Percentiles rank a stretch among this genome's conserved stretches.
These are phyloP conservation scores for Brachypterus glaber DNA, from an alignment of 2,888 invertebrate species.

Conservation along the genomic window DNA sequence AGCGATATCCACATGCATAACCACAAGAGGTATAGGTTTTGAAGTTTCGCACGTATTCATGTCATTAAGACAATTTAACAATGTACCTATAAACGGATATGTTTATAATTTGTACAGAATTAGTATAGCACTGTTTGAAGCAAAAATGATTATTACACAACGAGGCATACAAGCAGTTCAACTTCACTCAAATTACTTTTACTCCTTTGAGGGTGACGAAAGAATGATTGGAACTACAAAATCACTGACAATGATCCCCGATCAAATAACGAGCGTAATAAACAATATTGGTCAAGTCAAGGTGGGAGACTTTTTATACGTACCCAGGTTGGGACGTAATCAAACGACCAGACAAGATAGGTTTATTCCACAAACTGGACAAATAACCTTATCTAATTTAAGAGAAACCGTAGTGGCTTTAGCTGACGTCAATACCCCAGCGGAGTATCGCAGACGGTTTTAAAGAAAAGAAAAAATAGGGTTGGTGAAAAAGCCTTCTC, in stretches of 20 bases:
- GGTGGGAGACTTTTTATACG: neutral
- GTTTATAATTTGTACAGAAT: neutral
- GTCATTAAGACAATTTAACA: neutral
- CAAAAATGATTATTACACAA: neutral
- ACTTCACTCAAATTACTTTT: neutral
- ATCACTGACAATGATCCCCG: neutral
- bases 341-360: neutral
- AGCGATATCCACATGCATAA: neutral
- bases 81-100: neutral
- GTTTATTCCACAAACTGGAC: neutral
- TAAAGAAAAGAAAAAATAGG: too few species aligned
- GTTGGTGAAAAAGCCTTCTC: too few species aligned
- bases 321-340: neutral
- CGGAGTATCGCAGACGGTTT: neutral
- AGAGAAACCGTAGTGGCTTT: neutral
- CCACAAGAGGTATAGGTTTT: slow-evolving; percentile 1
- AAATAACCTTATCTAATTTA: neutral
- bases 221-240: neutral
- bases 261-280: neutral
- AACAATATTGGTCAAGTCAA: neutral
- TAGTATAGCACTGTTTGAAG: neutral
- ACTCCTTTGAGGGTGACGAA: too few species aligned
- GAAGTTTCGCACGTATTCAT: neutral
- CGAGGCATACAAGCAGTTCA: neutral
- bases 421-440: neutral